A percentile compares a stretch with the other conserved stretches of the same genome.
phyloP scores from a whole-genome alignment of 2,888 invertebrate species.

The Exephanes ischioxanthus region DNA sequence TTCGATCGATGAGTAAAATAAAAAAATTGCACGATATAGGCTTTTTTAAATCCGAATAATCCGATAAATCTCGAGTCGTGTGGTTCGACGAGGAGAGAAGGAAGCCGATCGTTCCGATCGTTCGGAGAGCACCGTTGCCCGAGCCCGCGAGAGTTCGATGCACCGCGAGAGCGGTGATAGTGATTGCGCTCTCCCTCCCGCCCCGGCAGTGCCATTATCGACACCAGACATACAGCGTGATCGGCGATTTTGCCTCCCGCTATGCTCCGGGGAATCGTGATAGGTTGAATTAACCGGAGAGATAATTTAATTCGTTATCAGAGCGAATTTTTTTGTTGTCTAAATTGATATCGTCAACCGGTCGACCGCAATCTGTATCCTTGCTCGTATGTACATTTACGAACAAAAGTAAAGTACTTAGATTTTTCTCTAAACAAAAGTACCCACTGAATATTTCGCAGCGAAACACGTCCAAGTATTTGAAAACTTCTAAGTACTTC shows the following conservation, averaged over 20 bases:
- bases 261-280: conserved; percentile 53
- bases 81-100: too few species aligned
- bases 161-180: conserved; percentile 44
- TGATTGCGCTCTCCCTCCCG: background rate
- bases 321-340: too few species aligned
- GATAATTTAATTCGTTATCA: conserved; percentile 53
- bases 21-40: conserved; percentile 1
- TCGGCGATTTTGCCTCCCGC: background rate
- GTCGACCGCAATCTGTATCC: too few species aligned
- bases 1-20: conserved; percentile 56
- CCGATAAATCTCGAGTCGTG: too few species aligned
- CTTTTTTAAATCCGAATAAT: too few species aligned
- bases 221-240: conserved; percentile 26
- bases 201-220: conserved; percentile 37
- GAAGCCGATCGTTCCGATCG: conserved; percentile 7
- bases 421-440: too few species aligned
- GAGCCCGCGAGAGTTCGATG: conserved; percentile 60
- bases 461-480: too few species aligned
- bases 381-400: too few species aligned
- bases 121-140: conserved; percentile 11
- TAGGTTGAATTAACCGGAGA: conserved; percentile 57
- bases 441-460: too few species aligned
- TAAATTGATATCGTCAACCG: too few species aligned
- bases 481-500: too few species aligned
- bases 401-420: too few species aligned